Base-by-base conservation (phyloP, 35 echinoderm and acorn worm genomes). In the Hemicentrotus pulcherrimus region DNA sequence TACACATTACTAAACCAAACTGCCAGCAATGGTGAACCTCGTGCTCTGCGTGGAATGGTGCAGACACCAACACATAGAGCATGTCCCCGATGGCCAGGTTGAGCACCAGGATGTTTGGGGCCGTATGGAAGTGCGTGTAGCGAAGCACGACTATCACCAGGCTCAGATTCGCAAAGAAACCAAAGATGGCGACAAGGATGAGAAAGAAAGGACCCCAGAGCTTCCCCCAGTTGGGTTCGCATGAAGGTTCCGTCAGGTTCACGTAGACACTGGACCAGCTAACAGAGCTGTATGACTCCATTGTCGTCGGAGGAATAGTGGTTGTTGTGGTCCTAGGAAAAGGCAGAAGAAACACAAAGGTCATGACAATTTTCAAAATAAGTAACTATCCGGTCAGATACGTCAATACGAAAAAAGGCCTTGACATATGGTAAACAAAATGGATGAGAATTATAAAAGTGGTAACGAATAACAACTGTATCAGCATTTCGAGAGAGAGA, bases 1-100 rank as follows among this genome's bases (percentile, higher is more conserved):
- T 96, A 92, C 98, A 99, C 31, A 88, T 41, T 16, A 86, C 9
- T 35, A 91, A 55, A 4, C 86, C 24, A 28, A 96, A 94, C 46
- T 95, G 94, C 96, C 95, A 99, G 14, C 28, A 35, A 12, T 95
- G 94, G 65, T 97, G 28, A 7, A 99, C 91, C 46, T 94, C 94
- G 46, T 97, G 94, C 47, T 95, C 92, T 19, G 95, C 94, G 86
- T 97, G 89, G 41, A 99, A 95, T 19, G 98, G 98, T 18, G 92
- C 91, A 2, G 96, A 60, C 19, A 99, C 94, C 4, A 97, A 55
- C 18, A 99, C 47, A 32, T 97, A 95, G 5, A 99, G 86, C 59
- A 99, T 71, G 85, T 99, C 98, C 48, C 95, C 96, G 15, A 99
- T 33, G 28, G 98, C 98, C 16, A 99, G 95, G 47, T 97, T 97